A percentile compares a stretch with the other conserved stretches of the same genome.
Evolutionary conservation across 2,888 invertebrate species (phyloP).

Genomic region (Mesoligia furuncula): DNA sequence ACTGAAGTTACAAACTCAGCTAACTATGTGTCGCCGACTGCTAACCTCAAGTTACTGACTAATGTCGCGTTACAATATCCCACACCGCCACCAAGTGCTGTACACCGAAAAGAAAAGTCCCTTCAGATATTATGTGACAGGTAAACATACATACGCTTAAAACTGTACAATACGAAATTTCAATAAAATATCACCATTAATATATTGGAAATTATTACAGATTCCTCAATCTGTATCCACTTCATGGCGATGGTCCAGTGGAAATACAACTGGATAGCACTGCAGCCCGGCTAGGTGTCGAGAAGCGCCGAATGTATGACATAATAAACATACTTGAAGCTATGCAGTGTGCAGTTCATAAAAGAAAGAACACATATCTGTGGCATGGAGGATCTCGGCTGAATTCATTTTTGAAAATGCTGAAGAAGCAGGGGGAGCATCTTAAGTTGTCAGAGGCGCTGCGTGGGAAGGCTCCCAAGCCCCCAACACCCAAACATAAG

Average conservation of each 20-base stretch:
- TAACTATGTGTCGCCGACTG: conserved; percentile 91
- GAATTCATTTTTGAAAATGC: conserved; percentile 90
- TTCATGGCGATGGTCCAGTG: conserved; percentile 86
- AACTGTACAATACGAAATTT: conserved; percentile 1
- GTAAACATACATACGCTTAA: conserved; percentile 74
- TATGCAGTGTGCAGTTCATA: conserved; percentile 92
- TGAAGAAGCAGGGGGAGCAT: conserved; percentile 91
- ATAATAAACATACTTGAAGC: conserved; percentile 94
- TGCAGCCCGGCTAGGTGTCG: conserved; percentile 91
- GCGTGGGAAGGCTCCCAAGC: conserved; percentile 86
- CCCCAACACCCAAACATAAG: conserved; percentile 91
- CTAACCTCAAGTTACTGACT: conserved; percentile 92
- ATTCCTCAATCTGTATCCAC: conserved; percentile 90
- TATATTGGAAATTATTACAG: conserved; percentile 73
- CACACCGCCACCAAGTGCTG: conserved; percentile 87
- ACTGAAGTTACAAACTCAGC: conserved; percentile 90
- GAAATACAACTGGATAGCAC: conserved; percentile 92
- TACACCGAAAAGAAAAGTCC: conserved; percentile 91
- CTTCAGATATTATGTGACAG: conserved; percentile 91
- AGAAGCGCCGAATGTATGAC: conserved; percentile 93
- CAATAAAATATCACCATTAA: not conserved
- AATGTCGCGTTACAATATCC: conserved; percentile 91
- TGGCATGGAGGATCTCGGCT: conserved; percentile 93
- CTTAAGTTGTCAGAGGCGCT: conserved; percentile 89
- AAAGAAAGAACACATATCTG: conserved; percentile 92